Base-by-base conservation (phyloP, 1,140 invertebrate genomes). In the Ooceraea biroi region DNA sequence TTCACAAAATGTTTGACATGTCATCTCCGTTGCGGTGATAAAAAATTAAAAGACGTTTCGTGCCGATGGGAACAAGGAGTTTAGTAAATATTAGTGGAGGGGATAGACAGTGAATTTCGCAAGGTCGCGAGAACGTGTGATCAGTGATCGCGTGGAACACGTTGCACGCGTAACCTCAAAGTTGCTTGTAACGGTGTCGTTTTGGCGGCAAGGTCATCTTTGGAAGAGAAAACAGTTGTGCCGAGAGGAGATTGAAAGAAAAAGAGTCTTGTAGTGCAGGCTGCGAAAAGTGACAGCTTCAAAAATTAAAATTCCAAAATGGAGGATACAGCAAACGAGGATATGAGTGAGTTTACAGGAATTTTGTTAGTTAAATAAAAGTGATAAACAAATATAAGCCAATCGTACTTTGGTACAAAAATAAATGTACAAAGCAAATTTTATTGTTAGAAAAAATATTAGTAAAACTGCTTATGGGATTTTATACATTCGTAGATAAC, bases 101-200 rank as follows among this genome's bases (percentile, higher is more conserved):
- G 63, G 25, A 46, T 27, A 27, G 19, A 3, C 22, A 60, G 50
- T 44, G 44, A 55, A 50, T n/a, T 72, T 82, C 12, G 17, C 0
- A 22, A 19, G 60, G 63, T 36, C 55, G n/a, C 19, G 10, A 17
- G 87, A 84, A 84, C 25, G 60, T 46, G 63, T 25, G 22, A 58
- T 71, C 36, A 30, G 58, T 82, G 36, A 41, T 58, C 11, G 44
- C 27, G 63, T 22, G 52, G 7, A 22, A 17, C 25, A 61, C 71
- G 65, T 63, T 14, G n/a, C 12, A 12, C 48, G 7, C 41, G 58
- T 88, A 88, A 88, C 87, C 87, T 88, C 66, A 72, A 88, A 46
- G 25, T 76, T 48, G 19, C 27, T 14, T 11, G 14, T 84, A 22
- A 65, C 17, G 19, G 44, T 73, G 4, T 61, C 22, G 3, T 63